Evolutionary conservation across 2,888 invertebrate species (phyloP).

Genomic region (Thymelicus acteon): DNA sequence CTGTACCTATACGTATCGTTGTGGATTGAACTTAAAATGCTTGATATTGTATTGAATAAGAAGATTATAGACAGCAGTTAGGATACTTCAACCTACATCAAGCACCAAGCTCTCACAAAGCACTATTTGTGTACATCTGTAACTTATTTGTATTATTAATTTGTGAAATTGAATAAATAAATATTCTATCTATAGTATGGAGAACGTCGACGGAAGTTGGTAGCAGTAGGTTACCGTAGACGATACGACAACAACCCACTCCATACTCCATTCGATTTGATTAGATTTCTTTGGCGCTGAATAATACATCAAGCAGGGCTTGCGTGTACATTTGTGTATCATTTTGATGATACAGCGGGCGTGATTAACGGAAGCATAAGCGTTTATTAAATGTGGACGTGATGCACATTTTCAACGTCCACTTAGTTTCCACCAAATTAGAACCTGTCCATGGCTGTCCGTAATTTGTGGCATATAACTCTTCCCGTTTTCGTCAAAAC

Average conservation of each 20-base stretch:
- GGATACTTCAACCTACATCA: too few species aligned
- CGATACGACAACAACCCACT: neutral
- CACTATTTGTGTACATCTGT: too few species aligned
- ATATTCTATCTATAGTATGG: too few species aligned
- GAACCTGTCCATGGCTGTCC: conserved; percentile 1
- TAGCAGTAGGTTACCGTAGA: neutral
- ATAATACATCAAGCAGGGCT: conserved; percentile 35
- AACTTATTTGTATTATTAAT: too few species aligned
- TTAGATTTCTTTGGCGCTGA: conserved; percentile 37
- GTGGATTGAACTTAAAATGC: too few species aligned
- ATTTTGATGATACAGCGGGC: neutral
- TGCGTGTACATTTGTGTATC: conserved; percentile 2
- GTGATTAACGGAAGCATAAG: conserved; percentile 14
- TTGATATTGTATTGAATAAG: too few species aligned
- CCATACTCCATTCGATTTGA: conserved; percentile 9
- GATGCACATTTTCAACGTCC: conserved; percentile 13
- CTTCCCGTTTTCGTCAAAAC: too few species aligned
- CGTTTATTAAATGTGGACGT: conserved; percentile 12
- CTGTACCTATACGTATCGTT: too few species aligned
- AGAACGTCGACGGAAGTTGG: too few species aligned
- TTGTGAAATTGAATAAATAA: too few species aligned
- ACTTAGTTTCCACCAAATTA: neutral
- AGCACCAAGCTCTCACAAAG: too few species aligned
- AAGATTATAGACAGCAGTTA: too few species aligned
- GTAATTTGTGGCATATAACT: neutral